These are phyloP conservation scores for Drosophila virilis DNA, from an alignment of 1,140 invertebrate species.

Conservation along the genomic window DNA sequence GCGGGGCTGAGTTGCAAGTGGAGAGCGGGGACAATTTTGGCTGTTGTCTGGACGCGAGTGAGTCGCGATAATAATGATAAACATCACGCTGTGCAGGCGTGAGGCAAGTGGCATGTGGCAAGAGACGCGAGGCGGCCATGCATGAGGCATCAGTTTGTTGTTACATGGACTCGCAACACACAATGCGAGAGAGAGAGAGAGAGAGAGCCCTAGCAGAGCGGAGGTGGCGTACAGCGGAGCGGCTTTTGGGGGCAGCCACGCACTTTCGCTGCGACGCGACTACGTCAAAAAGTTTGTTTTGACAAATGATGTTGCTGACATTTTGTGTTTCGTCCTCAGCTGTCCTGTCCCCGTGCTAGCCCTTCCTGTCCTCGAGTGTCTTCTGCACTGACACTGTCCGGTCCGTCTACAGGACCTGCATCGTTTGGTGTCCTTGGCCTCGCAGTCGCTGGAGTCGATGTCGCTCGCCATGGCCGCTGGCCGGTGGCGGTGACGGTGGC, in stretches of 20 bases:
- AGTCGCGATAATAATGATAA: slow-evolving; percentile 72
- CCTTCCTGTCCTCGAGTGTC: background rate
- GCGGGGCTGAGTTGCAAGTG: background rate
- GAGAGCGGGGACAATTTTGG: slow-evolving; percentile 28
- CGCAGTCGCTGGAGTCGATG: slow-evolving; percentile 5
- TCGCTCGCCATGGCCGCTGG: background rate
- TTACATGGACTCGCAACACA: slow-evolving; percentile 39
- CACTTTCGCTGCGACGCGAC: slow-evolving; percentile 73
- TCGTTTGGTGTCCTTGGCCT: slow-evolving; percentile 39
- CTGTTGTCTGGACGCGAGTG: slow-evolving; percentile 50
- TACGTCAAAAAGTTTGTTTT: slow-evolving; percentile 77
- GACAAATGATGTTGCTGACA: slow-evolving; percentile 76
- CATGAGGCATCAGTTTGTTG: slow-evolving; percentile 39
- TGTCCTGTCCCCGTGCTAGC: background rate
- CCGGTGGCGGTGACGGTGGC: slow-evolving; percentile 23
- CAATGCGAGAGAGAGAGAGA: background rate
- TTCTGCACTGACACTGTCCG: background rate
- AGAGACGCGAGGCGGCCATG: slow-evolving; percentile 6
- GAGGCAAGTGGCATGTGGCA: slow-evolving; percentile 15
- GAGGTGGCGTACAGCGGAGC: background rate
- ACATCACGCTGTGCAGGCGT: slow-evolving; percentile 45
- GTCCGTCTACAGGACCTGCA: slow-evolving; percentile 4
- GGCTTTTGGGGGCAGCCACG: slow-evolving; percentile 29
- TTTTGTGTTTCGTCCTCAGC: slow-evolving; percentile 26
- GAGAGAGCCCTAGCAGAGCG: background rate